These are phyloP conservation scores for Drosophila lacertosa DNA, from an alignment of 1,140 invertebrate species.

Conservation along the genomic window DNA sequence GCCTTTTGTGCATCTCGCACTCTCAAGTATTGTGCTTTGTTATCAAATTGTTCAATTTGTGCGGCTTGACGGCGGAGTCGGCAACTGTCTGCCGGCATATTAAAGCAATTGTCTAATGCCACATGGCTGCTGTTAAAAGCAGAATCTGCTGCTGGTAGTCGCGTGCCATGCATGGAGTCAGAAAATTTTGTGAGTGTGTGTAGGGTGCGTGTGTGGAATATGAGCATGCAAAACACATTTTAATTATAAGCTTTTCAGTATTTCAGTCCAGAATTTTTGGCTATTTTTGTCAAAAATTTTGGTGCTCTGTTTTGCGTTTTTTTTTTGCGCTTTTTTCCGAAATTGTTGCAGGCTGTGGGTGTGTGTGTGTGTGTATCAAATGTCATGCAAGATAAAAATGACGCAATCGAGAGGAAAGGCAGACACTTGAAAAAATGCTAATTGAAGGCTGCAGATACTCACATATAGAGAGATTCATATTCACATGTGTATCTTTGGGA, in stretches of 20 bases:
- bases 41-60: conserved; percentile 81
- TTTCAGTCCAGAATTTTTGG: conserved; percentile 15
- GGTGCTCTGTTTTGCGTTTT: not conserved
- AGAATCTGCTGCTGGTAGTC: conserved; percentile 64
- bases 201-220: conserved; percentile 40
- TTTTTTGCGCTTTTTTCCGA: conserved; percentile 9
- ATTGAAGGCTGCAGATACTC: conserved; percentile 67
- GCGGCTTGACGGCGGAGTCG: conserved; percentile 53
- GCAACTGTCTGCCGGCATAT: conserved; percentile 67
- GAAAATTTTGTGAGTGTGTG: conserved; percentile 23
- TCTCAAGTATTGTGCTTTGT: conserved; percentile 63
- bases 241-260: conserved; percentile 65
- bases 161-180: conserved; percentile 52
- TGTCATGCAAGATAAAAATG: conserved; percentile 64
- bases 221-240: conserved; percentile 77
- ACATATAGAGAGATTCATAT: not conserved
- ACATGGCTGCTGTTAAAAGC: conserved; percentile 59
- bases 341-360: conserved; percentile 51
- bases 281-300: conserved; percentile 73
- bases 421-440: conserved; percentile 66
- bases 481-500: conserved; percentile 36
- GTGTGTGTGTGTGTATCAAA: conserved; percentile 59
- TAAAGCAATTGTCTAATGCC: conserved; percentile 79
- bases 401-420: conserved; percentile 51
- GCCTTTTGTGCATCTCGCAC: conserved; percentile 58